These are phyloP conservation scores for Neotragus pygmaeus DNA, from an alignment of 2,113 vertebrate species.

Conservation along the genomic window DNA sequence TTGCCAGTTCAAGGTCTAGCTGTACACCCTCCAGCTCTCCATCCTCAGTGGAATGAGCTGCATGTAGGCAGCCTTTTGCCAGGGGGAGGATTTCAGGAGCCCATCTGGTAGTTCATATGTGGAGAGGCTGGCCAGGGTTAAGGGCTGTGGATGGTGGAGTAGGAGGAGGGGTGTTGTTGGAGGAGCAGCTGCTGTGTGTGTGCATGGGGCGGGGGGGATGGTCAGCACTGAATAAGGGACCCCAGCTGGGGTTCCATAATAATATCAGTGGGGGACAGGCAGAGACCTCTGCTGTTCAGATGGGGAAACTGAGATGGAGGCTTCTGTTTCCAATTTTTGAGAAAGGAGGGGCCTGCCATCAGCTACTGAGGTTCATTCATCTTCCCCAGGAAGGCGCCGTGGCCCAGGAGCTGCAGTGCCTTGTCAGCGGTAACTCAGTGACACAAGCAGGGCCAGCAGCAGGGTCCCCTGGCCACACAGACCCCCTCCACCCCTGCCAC, in stretches of 20 bases:
- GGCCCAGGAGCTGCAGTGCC: neutral
- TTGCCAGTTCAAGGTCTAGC: neutral
- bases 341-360: neutral
- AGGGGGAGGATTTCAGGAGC: slow-evolving; percentile 43
- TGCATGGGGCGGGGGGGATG: neutral
- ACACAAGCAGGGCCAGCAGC: neutral
- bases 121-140: slow-evolving; percentile 63
- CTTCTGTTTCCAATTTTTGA: neutral
- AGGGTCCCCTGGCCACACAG: slow-evolving; percentile 25
- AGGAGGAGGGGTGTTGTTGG: slow-evolving; percentile 9
- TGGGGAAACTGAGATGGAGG: slow-evolving; percentile 69
- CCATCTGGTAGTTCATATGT: slow-evolving; percentile 61
- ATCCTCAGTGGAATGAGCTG: neutral
- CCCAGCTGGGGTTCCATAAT: slow-evolving; percentile 69
- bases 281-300: slow-evolving; percentile 48
- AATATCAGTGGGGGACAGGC: slow-evolving; percentile 51
- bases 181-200: slow-evolving; percentile 56
- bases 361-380: neutral
- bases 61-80: slow-evolving; percentile 30
- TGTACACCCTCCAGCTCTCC: neutral
- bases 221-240: slow-evolving; percentile 62
- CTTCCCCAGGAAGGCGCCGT: neutral
- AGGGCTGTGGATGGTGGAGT: slow-evolving; percentile 49
- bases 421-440: neutral
- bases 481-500: neutral